Base-by-base conservation (phyloP, 2,797 vertebrate species). In the Sparus aurata region DNA sequence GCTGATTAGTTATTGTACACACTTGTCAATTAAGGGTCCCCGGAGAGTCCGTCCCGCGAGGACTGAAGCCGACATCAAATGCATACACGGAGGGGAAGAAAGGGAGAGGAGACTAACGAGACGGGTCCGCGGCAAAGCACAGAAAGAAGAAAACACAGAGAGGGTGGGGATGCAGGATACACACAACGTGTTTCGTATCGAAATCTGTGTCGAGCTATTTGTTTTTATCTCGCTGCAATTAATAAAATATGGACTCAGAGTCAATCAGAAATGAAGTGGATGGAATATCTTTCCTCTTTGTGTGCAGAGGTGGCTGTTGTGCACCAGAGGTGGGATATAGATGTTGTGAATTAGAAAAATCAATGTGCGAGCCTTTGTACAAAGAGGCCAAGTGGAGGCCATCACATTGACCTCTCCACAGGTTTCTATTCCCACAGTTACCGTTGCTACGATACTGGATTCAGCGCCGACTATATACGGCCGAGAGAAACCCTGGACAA, bases 1-100 rank as follows among this genome's bases (percentile, higher is more conserved):
- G 83, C 93, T 93, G 91, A 95, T 95, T 93, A 94, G 93, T 93
- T 93, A 93, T 93, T 94, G 93, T 93, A 92, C 91, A 94, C 90
- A 95, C 78, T 91, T 93, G 92, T 94, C 94, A 95, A 95, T 94
- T 94, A 92, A 90, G 85, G 72, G 59, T 93, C 93, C 90, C 90
- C 20, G 55, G 92, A 92, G 94, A 88, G 83, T 73, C 72, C 67
- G 73, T 79, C 82, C 67, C 72, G 43, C 0, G 73, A 83, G 85
- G 83, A 79, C 67, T 58, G 69, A 55, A 71, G 73, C 77, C 18
- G 34, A 70, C 79, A 77, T 75, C 47, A 80, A 59, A 89, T 23
- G 45, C 55, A 18, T 38, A 75, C 67, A 75, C 27, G 38, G 41
- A 77, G 34, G 58, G 54, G 63, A 16, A 60, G 59, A 43, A 49